Evolutionary conservation across 2,797 vertebrate genomes (phyloP).

Genomic region (Bucorvus abyssinicus): DNA sequence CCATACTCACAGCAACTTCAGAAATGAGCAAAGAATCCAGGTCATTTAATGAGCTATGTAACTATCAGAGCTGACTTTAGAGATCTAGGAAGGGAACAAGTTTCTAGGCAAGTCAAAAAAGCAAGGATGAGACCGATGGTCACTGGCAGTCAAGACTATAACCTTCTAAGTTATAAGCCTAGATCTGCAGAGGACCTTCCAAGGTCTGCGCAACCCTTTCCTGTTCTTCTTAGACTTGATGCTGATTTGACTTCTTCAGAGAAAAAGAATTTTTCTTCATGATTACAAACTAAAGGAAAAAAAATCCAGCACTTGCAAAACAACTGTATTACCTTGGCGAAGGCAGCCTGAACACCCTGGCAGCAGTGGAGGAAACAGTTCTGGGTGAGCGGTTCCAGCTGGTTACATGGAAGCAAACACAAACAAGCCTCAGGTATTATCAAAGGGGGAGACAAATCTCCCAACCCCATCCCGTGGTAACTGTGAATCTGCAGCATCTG

Average conservation of each 20-base stretch:
- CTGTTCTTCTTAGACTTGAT: background rate
- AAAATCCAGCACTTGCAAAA: background rate
- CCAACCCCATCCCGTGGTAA: background rate
- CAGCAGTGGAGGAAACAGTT: background rate
- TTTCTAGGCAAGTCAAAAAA: background rate
- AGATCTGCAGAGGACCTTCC: background rate
- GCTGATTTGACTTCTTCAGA: background rate
- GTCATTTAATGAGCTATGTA: background rate
- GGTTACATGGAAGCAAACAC: background rate
- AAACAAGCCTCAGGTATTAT: slow-evolving; percentile 56
- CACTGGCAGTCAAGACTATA: background rate
- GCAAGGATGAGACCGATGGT: background rate
- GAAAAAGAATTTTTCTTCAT: background rate
- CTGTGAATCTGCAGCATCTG: slow-evolving; percentile 39
- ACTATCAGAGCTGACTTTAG: background rate
- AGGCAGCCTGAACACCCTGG: background rate
- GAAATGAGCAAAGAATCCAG: background rate
- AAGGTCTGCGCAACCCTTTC: background rate
- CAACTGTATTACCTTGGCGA: background rate
- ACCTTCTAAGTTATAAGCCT: background rate
- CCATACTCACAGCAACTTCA: background rate
- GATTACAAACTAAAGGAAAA: background rate
- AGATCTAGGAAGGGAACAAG: background rate
- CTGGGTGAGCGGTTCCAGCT: background rate
- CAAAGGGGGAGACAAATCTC: background rate